Base-by-base conservation (phyloP, 1,140 invertebrate genomes). In the Hylyphantes graminicola region DNA sequence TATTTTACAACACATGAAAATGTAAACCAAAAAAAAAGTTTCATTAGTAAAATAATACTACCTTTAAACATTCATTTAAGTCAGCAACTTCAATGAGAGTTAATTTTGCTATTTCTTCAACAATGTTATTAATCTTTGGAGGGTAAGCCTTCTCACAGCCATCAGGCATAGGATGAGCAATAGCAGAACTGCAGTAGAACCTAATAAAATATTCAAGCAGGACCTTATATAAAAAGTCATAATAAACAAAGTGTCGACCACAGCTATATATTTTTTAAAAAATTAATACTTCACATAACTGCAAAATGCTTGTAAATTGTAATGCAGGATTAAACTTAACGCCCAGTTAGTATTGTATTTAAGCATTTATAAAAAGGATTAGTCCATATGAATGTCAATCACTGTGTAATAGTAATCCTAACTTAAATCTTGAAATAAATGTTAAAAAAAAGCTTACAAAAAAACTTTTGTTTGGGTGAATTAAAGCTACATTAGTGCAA, bases 71-170 rank as follows among this genome's bases (percentile, higher is more conserved):
- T 87, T 90, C 88, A 77, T 87, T 92, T 74, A 92, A 88, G 87
- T 91, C 90, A 64, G 90, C 88, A 59, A 91, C 90, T 88, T 92
- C 91, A 48, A 90, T 74, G 10, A 92, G 86, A 17, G 89, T 90
- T n/a, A 92, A 87, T 75, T 89, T 88, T 72, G 89, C 87, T 68
- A 92, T 91, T 73, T 91, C 89, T 70, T 89, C 87, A 19, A 91
- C 91, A 83, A 92, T 88, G 72, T 89, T 87, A 50, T 89, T 86
- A 67, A 91, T 90, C 87, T 91, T 91, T 15, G 88, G 86, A 8
- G 90, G 51, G 85, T 90, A 91, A 10, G 85, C 65, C 87, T 90
- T 91, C 9, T 86, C 82, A 83, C 82, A 85, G 15, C 86, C 88
- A 80, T 89, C 87, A 10, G 87, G 75, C 21, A 86, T 72, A 35